Conservation (phyloP, 2,888 invertebrate species). For the Anaspis maculata region DNA sequence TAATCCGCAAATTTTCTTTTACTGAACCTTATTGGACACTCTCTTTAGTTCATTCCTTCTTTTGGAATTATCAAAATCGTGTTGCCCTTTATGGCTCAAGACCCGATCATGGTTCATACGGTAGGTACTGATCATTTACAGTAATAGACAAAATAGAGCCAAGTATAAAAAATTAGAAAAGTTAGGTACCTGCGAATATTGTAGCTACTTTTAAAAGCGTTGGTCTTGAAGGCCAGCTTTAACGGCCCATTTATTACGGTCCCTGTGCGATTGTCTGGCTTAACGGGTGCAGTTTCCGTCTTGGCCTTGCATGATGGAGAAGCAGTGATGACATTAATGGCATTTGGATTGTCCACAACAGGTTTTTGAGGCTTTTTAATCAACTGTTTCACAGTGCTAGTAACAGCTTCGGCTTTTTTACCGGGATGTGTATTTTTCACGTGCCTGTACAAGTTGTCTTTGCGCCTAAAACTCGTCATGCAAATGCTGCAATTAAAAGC, state of each 20-base stretch:
- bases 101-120: too few species aligned
- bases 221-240: conserved; percentile 42
- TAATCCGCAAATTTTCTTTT: too few species aligned
- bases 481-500: conserved; percentile 66
- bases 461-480: conserved; percentile 60
- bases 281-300: conserved; percentile 15
- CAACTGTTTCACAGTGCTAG: conserved; percentile 22
- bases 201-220: conserved; percentile 40
- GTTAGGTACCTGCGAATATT: conserved; percentile 41
- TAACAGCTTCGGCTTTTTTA: conserved; percentile 31
- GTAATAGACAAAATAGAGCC: too few species aligned
- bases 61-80: too few species aligned
- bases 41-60: too few species aligned
- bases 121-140: too few species aligned
- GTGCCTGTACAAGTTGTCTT: conserved; percentile 71
- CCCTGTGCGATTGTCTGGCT: conserved; percentile 31
- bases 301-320: conserved; percentile 25
- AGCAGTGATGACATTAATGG: conserved; percentile 40
- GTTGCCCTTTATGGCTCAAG: too few species aligned
- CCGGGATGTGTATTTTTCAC: conserved; percentile 66
- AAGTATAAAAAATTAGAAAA: too few species aligned
- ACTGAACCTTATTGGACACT: too few species aligned
- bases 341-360: conserved; percentile 38
- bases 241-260: conserved; percentile 47
- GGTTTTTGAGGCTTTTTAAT: conserved; percentile 6